Evolutionary conservation across 2,113 vertebrate genomes (phyloP).

Genomic region (Amphiprion percula): DNA sequence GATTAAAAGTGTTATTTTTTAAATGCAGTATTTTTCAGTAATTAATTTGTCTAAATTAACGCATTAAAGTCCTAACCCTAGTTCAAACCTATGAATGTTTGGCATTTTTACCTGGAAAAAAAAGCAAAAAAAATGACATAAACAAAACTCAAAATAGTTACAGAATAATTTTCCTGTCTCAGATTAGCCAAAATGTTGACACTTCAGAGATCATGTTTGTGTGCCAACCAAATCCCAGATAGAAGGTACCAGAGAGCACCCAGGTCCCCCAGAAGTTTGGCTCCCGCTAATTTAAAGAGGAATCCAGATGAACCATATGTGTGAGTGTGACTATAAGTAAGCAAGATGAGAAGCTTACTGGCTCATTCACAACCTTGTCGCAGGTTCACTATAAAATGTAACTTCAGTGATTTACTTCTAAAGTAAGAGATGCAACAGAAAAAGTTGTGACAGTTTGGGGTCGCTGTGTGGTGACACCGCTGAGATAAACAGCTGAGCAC

Average conservation of each 20-base stretch:
- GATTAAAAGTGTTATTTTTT: too few relatives aligned
- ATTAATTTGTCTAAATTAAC: too few relatives aligned
- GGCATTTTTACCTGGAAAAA: too few relatives aligned
- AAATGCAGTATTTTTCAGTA: too few relatives aligned
- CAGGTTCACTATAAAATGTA: conserved; percentile 19
- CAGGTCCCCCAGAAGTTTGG: neutral
- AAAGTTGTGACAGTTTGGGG: conserved; percentile 71
- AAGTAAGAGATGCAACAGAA: conserved; percentile 27
- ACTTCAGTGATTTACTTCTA: conserved; percentile 31
- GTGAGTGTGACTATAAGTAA: neutral
- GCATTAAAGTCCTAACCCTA: too few relatives aligned
- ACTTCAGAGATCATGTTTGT: too few relatives aligned
- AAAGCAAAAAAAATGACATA: too few relatives aligned
- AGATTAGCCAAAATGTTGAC: too few relatives aligned
- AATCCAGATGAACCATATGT: neutral
- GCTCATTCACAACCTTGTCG: neutral
- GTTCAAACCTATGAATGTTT: too few relatives aligned
- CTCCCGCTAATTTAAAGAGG: neutral
- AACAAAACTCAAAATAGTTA: too few relatives aligned
- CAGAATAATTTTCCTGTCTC: too few relatives aligned
- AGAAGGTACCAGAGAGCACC: neutral
- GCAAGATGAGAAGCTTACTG: neutral
- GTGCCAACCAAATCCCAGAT: too few relatives aligned
- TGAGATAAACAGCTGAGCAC: conserved; percentile 53
- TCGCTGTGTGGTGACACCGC: conserved; percentile 38